Conservation (phyloP, 2,797 vertebrate genomes). For the Chelidonichthys spinosus region DNA sequence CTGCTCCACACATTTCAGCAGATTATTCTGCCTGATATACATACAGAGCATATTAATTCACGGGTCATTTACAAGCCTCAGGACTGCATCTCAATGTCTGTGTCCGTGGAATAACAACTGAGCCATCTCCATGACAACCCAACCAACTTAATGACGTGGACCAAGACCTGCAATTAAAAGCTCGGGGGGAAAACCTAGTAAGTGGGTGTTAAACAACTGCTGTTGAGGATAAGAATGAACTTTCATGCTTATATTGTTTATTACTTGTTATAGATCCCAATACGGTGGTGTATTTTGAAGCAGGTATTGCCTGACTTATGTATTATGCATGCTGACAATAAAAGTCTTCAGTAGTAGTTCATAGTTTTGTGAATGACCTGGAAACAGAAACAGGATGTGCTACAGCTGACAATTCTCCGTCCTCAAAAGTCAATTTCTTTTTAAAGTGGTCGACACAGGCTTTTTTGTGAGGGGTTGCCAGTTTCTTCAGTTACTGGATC, state of each 20-base stretch:
- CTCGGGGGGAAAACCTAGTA: not conserved
- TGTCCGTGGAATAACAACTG: not conserved
- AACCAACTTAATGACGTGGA: not conserved
- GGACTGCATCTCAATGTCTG: not conserved
- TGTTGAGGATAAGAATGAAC: not conserved
- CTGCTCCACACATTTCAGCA: not conserved
- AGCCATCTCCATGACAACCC: not conserved
- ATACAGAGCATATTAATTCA: not conserved
- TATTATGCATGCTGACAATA: not conserved
- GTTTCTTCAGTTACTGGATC: not conserved
- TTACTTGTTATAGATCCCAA: not conserved
- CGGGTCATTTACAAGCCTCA: not conserved
- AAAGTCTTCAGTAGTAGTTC: not conserved
- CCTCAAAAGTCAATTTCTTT: not conserved
- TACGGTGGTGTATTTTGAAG: not conserved
- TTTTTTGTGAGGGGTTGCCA: not conserved
- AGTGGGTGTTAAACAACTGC: not conserved
- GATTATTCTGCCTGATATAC: not conserved
- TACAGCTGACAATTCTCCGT: not conserved
- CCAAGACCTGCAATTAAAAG: not conserved
- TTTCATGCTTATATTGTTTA: not conserved
- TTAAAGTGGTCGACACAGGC: conserved; percentile 7
- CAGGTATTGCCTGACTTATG: not conserved
- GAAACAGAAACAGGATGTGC: not conserved
- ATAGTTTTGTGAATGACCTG: not conserved